Base-by-base conservation (phyloP, 2,797 vertebrate species). In the Taeniopygia guttata region DNA sequence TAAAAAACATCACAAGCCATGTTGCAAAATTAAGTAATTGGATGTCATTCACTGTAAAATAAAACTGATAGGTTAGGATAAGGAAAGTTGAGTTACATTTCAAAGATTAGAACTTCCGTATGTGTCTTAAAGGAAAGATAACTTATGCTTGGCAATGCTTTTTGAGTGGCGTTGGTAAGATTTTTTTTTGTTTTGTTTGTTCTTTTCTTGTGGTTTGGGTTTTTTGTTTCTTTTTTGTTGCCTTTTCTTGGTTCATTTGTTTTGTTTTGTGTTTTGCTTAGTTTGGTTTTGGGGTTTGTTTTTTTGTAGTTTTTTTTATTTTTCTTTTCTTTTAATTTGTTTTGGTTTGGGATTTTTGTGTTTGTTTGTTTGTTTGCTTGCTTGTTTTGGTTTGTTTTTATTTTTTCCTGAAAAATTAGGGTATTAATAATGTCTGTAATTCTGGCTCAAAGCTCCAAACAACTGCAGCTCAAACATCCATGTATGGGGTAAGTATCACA, bases 151-250 rank as follows among this genome's bases (percentile, higher is more conserved):
- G 5, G 15, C 59, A 20, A 13, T 58, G 16, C 5, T 21, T 49
- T 48, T 32, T 12, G 2, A 5, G 2, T 8, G 4, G 3, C 1
- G 5, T 13, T 34, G 4, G 5, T 48, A 22, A n/a, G 11, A 4
- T 1, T 5, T 21, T 34, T 20, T 51, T 27, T 42, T n/a, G 8
- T 13, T 40, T 42, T n/a, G 7, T 13, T 40, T 40, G 3, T 32
- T 52, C 10, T 10, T 34, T 58, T 52, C 5, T 16, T 23, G 38
- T 62, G 15, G 5, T 45, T 67, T 19, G 9, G 5, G 2, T 9
- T 29, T 38, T 40, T 80, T 56, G 3, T 36, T 54, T 21, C 4
- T 54, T 38, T 5, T 17, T 74, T 56, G n/a, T 34, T 56, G 32
- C 13, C 17, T 30, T 59, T 43, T 36, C 9, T 26, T 70, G 36